Conservation (phyloP, 2,888 invertebrate genomes). For the Melolontha melolontha region DNA sequence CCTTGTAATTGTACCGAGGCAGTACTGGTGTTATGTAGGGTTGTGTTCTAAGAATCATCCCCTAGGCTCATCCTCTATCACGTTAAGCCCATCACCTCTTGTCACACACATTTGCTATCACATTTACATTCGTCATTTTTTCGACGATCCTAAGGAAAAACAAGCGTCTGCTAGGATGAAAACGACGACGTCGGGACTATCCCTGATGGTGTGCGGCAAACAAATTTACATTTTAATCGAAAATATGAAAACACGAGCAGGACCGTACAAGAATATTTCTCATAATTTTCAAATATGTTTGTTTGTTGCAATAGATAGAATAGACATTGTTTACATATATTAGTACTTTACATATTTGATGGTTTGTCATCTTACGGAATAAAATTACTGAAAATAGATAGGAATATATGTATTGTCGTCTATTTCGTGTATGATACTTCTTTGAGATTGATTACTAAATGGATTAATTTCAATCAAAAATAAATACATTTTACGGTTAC, state of each 20-base stretch:
- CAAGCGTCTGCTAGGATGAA: slow-evolving; percentile 11
- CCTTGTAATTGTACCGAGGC: slow-evolving; percentile 56
- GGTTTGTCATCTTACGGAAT: too few species aligned
- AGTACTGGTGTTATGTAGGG: slow-evolving; percentile 45
- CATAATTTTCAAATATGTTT: slow-evolving; percentile 23
- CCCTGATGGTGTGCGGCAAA: slow-evolving; percentile 14
- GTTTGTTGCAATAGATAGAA: slow-evolving; percentile 20
- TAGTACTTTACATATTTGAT: too few species aligned
- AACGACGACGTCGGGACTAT: neutral
- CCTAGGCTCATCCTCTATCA: slow-evolving; percentile 45
- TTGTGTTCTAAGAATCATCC: slow-evolving; percentile 45
- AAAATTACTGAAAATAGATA: too few species aligned
- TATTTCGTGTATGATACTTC: too few species aligned
- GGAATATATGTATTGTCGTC: too few species aligned
- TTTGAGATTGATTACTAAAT: too few species aligned
- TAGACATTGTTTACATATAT: too few species aligned
- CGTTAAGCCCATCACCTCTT: slow-evolving; percentile 45
- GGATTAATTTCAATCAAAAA: too few species aligned
- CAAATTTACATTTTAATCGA: slow-evolving; percentile 42
- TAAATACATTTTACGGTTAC: too few species aligned
- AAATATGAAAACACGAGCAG: slow-evolving; percentile 29
- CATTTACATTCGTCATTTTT: slow-evolving; percentile 42
- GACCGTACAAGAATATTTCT: slow-evolving; percentile 16
- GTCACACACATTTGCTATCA: slow-evolving; percentile 36
- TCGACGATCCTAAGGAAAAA: slow-evolving; percentile 19